Evolutionary conservation across 2,797 vertebrate species (phyloP).

Genomic region (Lagorchestes hirsutus): DNA sequence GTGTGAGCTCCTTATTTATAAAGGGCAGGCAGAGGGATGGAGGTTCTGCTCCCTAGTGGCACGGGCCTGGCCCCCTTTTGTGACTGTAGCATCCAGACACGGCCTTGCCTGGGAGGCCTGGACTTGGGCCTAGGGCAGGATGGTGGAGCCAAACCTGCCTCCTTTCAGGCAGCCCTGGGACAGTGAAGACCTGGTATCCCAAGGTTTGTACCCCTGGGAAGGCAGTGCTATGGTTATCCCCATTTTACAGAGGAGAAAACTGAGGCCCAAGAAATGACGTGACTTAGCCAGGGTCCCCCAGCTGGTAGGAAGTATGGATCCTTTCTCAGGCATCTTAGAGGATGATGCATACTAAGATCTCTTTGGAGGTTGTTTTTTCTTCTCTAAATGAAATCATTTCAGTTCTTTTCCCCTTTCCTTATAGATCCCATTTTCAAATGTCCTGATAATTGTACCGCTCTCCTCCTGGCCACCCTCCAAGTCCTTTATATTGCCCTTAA

Average conservation of each 20-base stretch:
- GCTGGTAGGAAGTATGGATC: not conserved
- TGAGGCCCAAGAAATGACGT: not conserved
- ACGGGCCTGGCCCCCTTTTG: too few species aligned
- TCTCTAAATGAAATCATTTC: not conserved
- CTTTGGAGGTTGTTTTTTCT: not conserved
- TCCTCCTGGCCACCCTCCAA: not conserved
- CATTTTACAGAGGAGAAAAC: not conserved
- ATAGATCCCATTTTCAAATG: not conserved
- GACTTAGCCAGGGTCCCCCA: not conserved
- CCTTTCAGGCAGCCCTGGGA: too few species aligned
- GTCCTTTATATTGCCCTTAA: not conserved
- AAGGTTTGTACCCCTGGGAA: too few species aligned
- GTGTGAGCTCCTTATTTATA: too few species aligned
- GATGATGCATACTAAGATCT: not conserved
- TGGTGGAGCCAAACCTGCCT: too few species aligned
- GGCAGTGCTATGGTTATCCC: not conserved
- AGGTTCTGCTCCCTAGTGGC: not conserved
- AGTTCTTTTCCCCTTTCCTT: not conserved
- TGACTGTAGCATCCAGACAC: too few species aligned
- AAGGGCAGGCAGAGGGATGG: too few species aligned
- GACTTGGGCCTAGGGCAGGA: too few species aligned
- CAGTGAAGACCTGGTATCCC: too few species aligned
- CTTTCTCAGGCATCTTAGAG: not conserved
- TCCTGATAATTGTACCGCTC: not conserved
- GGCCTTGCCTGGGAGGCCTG: not conserved